Base-by-base conservation (phyloP, 2,888 invertebrate genomes). In the Thymelicus sylvestris region DNA sequence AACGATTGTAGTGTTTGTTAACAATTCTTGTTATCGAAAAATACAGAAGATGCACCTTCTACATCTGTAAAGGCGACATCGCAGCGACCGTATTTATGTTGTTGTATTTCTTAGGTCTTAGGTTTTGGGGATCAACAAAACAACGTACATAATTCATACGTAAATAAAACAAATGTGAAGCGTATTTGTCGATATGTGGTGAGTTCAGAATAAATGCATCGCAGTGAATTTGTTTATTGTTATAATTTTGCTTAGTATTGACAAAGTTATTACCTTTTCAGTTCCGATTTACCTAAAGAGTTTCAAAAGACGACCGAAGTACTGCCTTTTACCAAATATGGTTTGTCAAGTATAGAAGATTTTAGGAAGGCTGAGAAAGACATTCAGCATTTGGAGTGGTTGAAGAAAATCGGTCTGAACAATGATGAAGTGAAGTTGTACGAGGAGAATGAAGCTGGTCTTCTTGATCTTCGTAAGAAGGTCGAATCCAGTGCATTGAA, bases 371-470 rank as follows among this genome's bases (percentile, higher is more conserved):
- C 85, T 1, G 86, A 93, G 73, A 81, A 88, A 57, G 85, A 90
- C 62, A 78, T 91, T 31, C 83, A 90, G 57, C 82, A 89, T 76
- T 78, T 89, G 55, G 94, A 94, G 81, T 84, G 85, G 80, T 78
- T 95, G 64, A 94, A 91, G 76, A 90, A 87, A 64, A 88, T 87
- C 55, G 95, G 94, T 47, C 81, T 95, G 6, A 86, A 90, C 6
- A 81, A 86, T 64, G 91, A 94, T 6, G 95, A 95, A 82, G 88
- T 95, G 24, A 86, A 92, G 76, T 74, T 95, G n/a, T 92, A 92
- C 65, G 83, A 87, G 57, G 94, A 94, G 65, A 89, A 90, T 77
- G 89, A 94, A 80, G 86, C 87, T 38, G 93, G 92, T 2, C 75
- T 81, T 13, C 73, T 88, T 19, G 83, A 86, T 47, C 82, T 85